Base-by-base conservation (phyloP, 2,113 vertebrate genomes). In the Anthoscopus minutus region DNA sequence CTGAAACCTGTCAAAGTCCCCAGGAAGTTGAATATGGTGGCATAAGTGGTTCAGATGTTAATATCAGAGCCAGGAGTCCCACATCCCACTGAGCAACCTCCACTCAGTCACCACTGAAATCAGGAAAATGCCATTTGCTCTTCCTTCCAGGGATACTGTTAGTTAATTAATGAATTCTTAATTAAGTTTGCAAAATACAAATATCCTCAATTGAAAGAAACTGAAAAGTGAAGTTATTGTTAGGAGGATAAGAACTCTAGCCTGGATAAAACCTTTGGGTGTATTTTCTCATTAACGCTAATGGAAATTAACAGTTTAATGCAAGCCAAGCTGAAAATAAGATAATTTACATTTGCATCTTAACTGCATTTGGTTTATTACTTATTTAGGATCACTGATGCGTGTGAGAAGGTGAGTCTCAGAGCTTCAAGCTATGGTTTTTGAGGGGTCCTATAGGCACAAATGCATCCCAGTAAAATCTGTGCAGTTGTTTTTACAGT, bases 131-230 rank as follows among this genome's bases (percentile, higher is more conserved):
- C 11, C 31, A 66, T 54, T 89, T 94, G 62, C 54, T 76, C 7
- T 70, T 82, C 78, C 85, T 94, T 86, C 67, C 81, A 81, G 87
- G 70, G 60, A 80, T 80, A 69, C 3, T 66, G 74, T 58, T 91
- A 91, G 74, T 58, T 91, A 91, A 95, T 93, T 70, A 91, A 96
- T 89, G 91, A 94, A 91, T 79, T 96, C 87, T 94, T 93, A 96
- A 97, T 96, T 94, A 93, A 96, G 81, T 93, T 96, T 95, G 81
- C 47, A 92, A 94, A 97, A 95, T 62, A 96, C 81, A 96, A 94
- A 94, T 89, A 89, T 42, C 31, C 38, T 93, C 81, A 58, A 95
- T 56, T 80, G 85, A 89, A 96, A 92, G 81, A 37, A 71, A 81
- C 35, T 62, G 58, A 89, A 80, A 92, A 87, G 35, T 57, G 30